Evolutionary conservation across 2,888 invertebrate genomes (phyloP), one percentile per base, ranked within the genome.

Genomic region (Nomada flava): DNA sequence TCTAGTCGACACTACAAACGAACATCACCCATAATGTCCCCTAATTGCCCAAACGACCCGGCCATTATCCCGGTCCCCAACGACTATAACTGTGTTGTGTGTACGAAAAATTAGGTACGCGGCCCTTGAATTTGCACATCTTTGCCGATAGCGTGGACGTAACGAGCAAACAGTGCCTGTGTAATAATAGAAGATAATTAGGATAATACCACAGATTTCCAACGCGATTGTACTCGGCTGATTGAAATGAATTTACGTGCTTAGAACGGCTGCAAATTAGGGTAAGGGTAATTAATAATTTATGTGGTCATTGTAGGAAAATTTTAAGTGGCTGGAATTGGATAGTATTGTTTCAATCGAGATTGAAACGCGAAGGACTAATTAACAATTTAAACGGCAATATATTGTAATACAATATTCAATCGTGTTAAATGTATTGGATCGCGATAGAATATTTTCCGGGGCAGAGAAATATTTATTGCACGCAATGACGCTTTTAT

Each of bases 31-130:
- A 82, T 76, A 23, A 64, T 52, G 47, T 50, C 59, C 23, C 15
- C 68, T 76, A 77, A 85, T 85, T 77, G 73, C 60, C 26, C n/a
- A 62, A 68, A 79, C 59, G 67, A n/a, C 44, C 0, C 23, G 10
- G 20, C 47, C 63, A 80, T 86, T 82, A 84, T 74, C 59, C n/a
- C 20, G 20, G 50, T n/a, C 68, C 20, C 65, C 65, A 57, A 64
- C 64, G 20, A 26, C n/a, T 18, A 15, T 75, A 79, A 76, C 36
- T 73, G 63, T 73, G 73, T 42, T 59, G 42, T 11, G 13, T 10
- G 73, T 53, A 80, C 60, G 63, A 36, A 77, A 59, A 70, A 65
- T 76, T 29, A 20, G 59, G 59, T 15, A 23, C 18, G 15, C 42
- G 26, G 26, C 26, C 15, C 47, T 60, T 60, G n/a, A 67, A 29